These are phyloP conservation scores for Diplolepis rosae DNA, from an alignment of 2,888 invertebrate species.

Conservation along the genomic window DNA sequence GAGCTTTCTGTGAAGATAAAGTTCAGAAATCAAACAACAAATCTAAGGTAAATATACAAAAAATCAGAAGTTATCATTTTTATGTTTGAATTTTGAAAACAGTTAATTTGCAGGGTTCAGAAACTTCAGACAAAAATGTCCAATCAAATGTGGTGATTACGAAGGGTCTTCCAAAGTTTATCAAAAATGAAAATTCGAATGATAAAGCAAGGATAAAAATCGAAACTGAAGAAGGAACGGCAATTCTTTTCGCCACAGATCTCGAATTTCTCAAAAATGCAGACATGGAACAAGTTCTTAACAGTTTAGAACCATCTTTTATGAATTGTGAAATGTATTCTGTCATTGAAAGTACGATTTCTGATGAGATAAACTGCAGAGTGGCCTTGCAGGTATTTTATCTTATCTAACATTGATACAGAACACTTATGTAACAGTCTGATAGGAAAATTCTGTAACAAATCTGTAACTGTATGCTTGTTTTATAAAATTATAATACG, in stretches of 20 bases:
- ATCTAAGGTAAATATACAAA: neutral
- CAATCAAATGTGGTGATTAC: neutral
- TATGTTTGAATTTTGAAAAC: neutral
- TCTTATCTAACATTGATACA: slow-evolving; percentile 74
- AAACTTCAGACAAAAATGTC: neutral
- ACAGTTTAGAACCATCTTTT: slow-evolving; percentile 50
- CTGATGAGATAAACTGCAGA: slow-evolving; percentile 73
- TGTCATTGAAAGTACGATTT: slow-evolving; percentile 73
- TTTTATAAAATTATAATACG: too few species aligned
- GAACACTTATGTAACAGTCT: too few species aligned
- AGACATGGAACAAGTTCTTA: slow-evolving; percentile 45
- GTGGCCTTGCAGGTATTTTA: slow-evolving; percentile 72
- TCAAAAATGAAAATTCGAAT: neutral
- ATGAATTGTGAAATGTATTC: slow-evolving; percentile 68
- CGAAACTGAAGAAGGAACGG: slow-evolving; percentile 60
- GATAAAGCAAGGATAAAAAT: slow-evolving; percentile 49
- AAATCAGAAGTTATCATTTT: neutral
- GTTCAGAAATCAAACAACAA: neutral
- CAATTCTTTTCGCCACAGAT: slow-evolving; percentile 58
- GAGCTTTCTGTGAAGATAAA: slow-evolving; percentile 57
- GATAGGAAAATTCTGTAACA: too few species aligned
- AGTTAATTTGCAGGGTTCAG: neutral
- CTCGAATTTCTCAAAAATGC: slow-evolving; percentile 60
- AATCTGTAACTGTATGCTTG: too few species aligned
- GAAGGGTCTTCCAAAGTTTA: neutral